Evolutionary conservation across 2,797 vertebrate species (phyloP).

Genomic region (Myotis planiceps): DNA sequence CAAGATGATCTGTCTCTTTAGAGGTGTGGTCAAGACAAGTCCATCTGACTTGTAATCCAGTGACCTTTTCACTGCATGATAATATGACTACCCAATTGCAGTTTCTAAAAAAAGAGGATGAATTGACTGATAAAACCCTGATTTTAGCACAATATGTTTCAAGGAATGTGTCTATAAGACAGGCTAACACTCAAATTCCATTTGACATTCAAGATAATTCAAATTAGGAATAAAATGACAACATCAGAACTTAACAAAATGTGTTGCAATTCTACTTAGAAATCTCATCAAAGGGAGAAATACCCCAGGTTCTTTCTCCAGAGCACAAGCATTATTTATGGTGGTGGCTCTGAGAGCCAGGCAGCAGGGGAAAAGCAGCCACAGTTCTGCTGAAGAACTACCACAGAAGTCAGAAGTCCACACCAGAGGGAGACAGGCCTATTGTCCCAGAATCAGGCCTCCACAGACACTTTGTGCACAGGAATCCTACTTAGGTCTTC

Average conservation of each 20-base stretch:
- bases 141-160: not conserved
- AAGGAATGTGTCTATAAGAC: not conserved
- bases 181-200: not conserved
- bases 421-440: not conserved
- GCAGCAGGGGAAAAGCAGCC: not conserved
- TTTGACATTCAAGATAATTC: slow-evolving; percentile 41
- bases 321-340: not conserved
- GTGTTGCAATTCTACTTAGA: slow-evolving; percentile 4
- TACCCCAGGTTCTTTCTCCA: not conserved
- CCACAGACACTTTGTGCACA: not conserved
- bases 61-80: not conserved
- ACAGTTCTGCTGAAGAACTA: not conserved
- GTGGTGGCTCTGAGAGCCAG: not conserved
- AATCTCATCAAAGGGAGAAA: not conserved
- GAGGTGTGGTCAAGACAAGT: not conserved
- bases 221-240: not conserved
- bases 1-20: not conserved
- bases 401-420: not conserved
- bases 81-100: not conserved
- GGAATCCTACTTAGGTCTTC: not conserved
- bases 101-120: not conserved
- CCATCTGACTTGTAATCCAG: not conserved
- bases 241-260: not conserved
- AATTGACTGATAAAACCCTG: not conserved
- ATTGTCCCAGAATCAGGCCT: not conserved